phyloP scores from a whole-genome alignment of 2,888 invertebrate species.

The Nemurella pictetii region DNA sequence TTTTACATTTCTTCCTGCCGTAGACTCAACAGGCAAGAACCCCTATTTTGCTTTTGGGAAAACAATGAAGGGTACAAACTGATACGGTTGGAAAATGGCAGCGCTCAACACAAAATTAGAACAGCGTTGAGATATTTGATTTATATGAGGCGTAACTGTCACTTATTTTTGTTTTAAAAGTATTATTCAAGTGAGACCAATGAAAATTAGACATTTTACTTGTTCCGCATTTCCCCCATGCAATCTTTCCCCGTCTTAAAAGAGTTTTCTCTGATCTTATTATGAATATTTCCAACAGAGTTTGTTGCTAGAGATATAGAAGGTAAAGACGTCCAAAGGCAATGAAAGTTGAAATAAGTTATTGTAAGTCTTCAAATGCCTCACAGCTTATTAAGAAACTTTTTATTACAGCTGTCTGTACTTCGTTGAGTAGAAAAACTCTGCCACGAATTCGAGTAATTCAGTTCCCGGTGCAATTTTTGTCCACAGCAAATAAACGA shows the following conservation, averaged over 20 bases:
- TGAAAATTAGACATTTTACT: not conserved
- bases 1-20: not conserved
- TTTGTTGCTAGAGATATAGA: not conserved
- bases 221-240: not conserved
- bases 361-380: not conserved
- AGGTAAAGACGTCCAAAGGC: constrained; percentile 13
- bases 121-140: too few species aligned
- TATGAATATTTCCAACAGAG: constrained; percentile 4
- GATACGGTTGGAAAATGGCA: too few species aligned
- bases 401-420: not conserved
- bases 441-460: not conserved
- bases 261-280: not conserved
- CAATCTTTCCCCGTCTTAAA: not conserved
- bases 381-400: not conserved
- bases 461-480: not conserved
- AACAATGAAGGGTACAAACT: too few species aligned
- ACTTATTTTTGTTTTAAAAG: too few species aligned
- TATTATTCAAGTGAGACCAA: not conserved
- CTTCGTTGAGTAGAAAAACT: not conserved
- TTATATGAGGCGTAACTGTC: too few species aligned
- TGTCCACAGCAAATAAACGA: not conserved
- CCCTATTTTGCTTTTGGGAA: too few species aligned
- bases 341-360: not conserved
- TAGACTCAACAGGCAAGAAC: too few species aligned
- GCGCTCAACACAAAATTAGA: too few species aligned